These are phyloP conservation scores for Tylochromis polylepis DNA, from an alignment of 2,113 vertebrate species.

Conservation along the genomic window DNA sequence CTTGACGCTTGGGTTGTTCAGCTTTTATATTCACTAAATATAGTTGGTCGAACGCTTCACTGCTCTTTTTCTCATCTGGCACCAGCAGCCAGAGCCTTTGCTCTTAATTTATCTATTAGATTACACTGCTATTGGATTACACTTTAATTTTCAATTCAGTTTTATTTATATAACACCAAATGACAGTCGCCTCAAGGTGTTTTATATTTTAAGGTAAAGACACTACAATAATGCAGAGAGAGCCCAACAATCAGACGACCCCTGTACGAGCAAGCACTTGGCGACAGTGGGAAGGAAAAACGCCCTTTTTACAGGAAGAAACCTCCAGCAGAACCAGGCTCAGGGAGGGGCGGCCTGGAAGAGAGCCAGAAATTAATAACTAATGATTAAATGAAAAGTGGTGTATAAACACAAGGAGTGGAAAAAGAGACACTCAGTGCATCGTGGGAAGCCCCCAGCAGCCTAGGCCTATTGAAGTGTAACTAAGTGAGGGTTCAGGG, in stretches of 20 bases:
- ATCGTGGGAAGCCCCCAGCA: background rate
- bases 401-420: background rate
- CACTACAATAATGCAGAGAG: background rate
- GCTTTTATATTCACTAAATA: background rate
- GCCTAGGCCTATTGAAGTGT: background rate
- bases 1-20: background rate
- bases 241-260: background rate
- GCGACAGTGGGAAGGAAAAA: background rate
- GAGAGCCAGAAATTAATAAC: too few species aligned
- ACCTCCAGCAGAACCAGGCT: background rate
- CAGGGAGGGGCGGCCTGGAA: fast-evolving
- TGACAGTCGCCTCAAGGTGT: background rate
- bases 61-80: background rate
- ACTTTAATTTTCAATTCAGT: background rate
- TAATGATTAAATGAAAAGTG: too few species aligned
- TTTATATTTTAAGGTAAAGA: background rate
- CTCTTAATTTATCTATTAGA: background rate
- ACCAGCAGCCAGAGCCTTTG: background rate
- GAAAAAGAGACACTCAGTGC: background rate
- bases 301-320: background rate
- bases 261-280: background rate
- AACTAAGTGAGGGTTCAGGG: background rate
- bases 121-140: background rate
- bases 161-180: background rate
- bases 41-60: background rate